These are phyloP conservation scores for Pantherophis guttatus DNA, from an alignment of 2,113 vertebrate species.

Conservation along the genomic window DNA sequence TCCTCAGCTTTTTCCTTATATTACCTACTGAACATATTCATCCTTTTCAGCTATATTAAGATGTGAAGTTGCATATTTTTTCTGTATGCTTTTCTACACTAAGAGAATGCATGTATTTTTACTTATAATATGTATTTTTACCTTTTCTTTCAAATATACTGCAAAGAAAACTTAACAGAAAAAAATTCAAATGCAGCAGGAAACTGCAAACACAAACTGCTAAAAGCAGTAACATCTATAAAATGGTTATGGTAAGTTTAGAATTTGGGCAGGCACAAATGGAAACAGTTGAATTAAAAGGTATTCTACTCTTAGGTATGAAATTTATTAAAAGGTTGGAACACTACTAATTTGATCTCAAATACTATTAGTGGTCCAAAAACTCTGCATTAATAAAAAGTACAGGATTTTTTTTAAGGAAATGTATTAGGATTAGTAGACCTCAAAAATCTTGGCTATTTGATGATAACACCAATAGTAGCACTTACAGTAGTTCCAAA, in stretches of 20 bases:
- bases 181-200: background rate
- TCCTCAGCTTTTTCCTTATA: background rate
- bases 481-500: background rate
- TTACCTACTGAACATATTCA: background rate
- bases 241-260: background rate
- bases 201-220: background rate
- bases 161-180: background rate
- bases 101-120: background rate
- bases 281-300: background rate
- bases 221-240: background rate
- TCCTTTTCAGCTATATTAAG: background rate
- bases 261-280: background rate
- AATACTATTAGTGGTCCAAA: background rate
- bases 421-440: background rate
- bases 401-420: background rate
- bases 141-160: background rate
- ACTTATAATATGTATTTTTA: background rate
- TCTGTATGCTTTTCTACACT: background rate
- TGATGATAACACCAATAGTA: background rate
- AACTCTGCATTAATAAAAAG: background rate
- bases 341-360: background rate
- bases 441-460: background rate
- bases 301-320: background rate
- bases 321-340: background rate
- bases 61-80: background rate